These are phyloP conservation scores for Thera obeliscata DNA, from an alignment of 2,888 invertebrate species.

Conservation along the genomic window DNA sequence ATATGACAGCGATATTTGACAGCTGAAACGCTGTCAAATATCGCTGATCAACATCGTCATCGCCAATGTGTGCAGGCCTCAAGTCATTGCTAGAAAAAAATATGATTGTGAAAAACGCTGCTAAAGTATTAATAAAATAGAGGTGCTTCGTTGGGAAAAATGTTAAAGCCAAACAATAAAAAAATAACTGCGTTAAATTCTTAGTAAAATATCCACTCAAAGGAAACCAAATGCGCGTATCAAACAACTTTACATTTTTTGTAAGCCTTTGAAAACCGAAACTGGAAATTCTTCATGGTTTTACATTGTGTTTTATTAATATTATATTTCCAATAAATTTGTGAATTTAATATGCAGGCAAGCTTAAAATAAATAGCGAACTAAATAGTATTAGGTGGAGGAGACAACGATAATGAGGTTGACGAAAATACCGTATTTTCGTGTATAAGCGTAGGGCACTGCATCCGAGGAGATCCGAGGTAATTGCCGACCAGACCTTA, in stretches of 20 bases:
- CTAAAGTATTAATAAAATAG: too few species aligned
- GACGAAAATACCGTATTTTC: conserved; percentile 52
- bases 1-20: too few species aligned
- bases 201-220: too few species aligned
- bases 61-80: too few species aligned
- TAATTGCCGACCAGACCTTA: conserved; percentile 55
- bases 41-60: too few species aligned
- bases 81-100: too few species aligned
- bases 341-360: conserved; percentile 3
- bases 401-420: conserved; percentile 35
- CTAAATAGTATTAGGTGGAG: conserved; percentile 11
- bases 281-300: background rate
- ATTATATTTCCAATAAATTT: background rate
- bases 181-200: too few species aligned
- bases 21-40: too few species aligned
- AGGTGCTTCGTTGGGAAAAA: too few species aligned
- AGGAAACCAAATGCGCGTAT: background rate
- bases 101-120: too few species aligned
- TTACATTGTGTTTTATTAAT: too few species aligned
- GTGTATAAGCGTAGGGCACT: conserved; percentile 33
- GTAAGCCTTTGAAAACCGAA: background rate
- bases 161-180: too few species aligned
- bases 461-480: conserved; percentile 44
- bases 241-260: background rate
- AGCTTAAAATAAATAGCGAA: background rate